Evolutionary conservation across 2,113 vertebrate genomes (phyloP).

Genomic region (Sminthopsis crassicaudata): DNA sequence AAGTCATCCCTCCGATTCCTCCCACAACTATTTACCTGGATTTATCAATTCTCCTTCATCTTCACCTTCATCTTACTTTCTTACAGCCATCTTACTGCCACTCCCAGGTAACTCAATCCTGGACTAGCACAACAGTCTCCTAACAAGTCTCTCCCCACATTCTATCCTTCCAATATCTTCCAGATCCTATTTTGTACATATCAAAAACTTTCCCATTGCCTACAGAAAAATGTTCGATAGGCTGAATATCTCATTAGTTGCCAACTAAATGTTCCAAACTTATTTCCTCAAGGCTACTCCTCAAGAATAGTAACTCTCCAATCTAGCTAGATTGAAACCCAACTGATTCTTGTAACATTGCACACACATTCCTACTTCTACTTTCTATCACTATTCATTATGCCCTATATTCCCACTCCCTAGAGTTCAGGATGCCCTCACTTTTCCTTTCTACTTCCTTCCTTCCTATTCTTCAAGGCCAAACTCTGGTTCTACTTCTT

Average conservation of each 20-base stretch:
- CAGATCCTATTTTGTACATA: not conserved
- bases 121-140: not conserved
- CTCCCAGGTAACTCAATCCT: not conserved
- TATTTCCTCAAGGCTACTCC: not conserved
- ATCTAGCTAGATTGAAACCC: not conserved
- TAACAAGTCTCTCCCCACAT: not conserved
- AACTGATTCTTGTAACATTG: not conserved
- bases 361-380: not conserved
- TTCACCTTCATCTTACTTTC: not conserved
- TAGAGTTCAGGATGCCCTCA: not conserved
- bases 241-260: not conserved
- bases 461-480: not conserved
- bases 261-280: not conserved
- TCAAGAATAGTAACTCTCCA: not conserved
- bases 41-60: not conserved
- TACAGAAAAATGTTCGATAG: not conserved
- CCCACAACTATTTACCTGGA: not conserved
- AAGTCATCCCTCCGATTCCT: not conserved
- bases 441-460: not conserved
- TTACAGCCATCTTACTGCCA: slow-evolving; percentile 21
- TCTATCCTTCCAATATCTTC: not conserved
- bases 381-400: not conserved
- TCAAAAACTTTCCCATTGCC: not conserved
- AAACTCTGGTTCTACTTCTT: not conserved
- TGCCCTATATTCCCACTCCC: not conserved